A percentile compares a stretch with the other conserved stretches of the same genome.
Evolutionary conservation across 2,113 vertebrate genomes (phyloP).

Genomic region (Boleophthalmus pectinirostris): DNA sequence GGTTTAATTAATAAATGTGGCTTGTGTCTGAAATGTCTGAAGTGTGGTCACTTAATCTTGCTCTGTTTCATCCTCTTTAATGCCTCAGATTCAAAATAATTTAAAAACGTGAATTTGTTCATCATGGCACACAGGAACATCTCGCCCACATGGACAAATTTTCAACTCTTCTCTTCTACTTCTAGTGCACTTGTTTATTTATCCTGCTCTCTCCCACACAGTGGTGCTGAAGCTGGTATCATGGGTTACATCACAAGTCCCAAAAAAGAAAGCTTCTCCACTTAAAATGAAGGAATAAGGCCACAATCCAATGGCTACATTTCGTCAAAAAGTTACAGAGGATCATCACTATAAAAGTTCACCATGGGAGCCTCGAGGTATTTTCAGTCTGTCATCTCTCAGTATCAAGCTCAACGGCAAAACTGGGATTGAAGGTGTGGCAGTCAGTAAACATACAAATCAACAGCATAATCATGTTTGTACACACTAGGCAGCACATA

Average conservation of each 20-base stretch:
- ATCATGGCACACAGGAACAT: slow-evolving; percentile 42
- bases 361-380: slow-evolving; percentile 48
- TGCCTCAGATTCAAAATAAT: slow-evolving; percentile 30
- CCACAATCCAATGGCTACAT: slow-evolving; percentile 57
- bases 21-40: no score
- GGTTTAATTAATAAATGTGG: no score
- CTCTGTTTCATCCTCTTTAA: slow-evolving; percentile 30
- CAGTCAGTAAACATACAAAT: slow-evolving; percentile 16
- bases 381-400: slow-evolving; percentile 55
- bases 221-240: slow-evolving; percentile 17
- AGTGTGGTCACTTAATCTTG: not conserved
- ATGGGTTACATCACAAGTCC: slow-evolving; percentile 29
- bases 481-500: not conserved
- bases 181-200: slow-evolving; percentile 27
- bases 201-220: slow-evolving; percentile 14
- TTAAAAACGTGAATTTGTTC: slow-evolving; percentile 23
- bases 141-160: slow-evolving; percentile 40
- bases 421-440: slow-evolving; percentile 21
- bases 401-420: slow-evolving; percentile 41
- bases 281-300: slow-evolving; percentile 5
- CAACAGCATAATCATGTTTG: not conserved
- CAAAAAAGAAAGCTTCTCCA: slow-evolving; percentile 35
- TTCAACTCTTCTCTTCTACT: slow-evolving; percentile 13
- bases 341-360: slow-evolving; percentile 41
- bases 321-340: slow-evolving; percentile 60